Evolutionary conservation across 2,888 invertebrate genomes (phyloP).

Genomic region (Electrophaes corylata): DNA sequence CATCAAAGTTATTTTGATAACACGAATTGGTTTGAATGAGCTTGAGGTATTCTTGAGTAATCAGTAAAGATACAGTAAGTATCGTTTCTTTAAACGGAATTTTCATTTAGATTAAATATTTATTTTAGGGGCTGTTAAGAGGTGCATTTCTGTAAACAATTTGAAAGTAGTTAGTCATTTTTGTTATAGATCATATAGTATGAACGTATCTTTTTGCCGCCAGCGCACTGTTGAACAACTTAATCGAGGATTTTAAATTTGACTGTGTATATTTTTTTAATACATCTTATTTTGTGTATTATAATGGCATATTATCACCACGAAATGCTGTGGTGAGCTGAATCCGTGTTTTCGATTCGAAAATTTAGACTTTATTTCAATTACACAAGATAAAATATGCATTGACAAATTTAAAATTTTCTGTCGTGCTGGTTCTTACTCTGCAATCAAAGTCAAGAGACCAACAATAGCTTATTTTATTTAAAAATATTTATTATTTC

Average conservation of each 20-base stretch:
- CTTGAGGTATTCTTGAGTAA: neutral
- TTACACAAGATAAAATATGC: too few relatives aligned
- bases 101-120: slow-evolving; percentile 35
- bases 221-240: too few relatives aligned
- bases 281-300: too few relatives aligned
- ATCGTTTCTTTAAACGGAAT: slow-evolving; percentile 12
- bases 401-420: too few relatives aligned
- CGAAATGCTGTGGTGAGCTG: too few relatives aligned
- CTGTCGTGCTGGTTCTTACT: neutral
- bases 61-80: neutral
- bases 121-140: slow-evolving; percentile 31
- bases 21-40: neutral
- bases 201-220: too few relatives aligned
- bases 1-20: neutral
- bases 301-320: too few relatives aligned
- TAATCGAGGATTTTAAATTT: too few relatives aligned
- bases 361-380: too few relatives aligned
- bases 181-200: neutral
- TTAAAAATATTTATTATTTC: too few relatives aligned
- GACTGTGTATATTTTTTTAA: too few relatives aligned
- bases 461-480: neutral
- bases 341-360: too few relatives aligned
- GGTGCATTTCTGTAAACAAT: slow-evolving; percentile 40
- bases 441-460: neutral
- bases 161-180: slow-evolving; percentile 1